Evolutionary conservation across 2,888 invertebrate genomes (phyloP), one percentile per base, ranked within the genome.

Genomic region (Eristalinus aeneus): DNA sequence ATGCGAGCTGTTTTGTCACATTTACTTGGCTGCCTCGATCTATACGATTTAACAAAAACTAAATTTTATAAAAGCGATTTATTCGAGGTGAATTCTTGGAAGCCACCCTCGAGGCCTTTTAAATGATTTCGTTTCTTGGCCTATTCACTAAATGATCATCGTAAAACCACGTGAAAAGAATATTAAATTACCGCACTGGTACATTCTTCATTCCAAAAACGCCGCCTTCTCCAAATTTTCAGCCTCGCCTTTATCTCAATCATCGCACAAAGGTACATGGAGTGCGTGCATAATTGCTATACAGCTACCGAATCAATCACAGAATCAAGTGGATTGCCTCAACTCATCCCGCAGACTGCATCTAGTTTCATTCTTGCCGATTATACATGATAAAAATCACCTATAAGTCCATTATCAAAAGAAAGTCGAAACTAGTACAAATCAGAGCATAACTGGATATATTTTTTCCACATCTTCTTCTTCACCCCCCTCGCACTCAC

Each of bases 391-490:
- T 86, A 73, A 86, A 46, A 82, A 86, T 78, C 86, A 71, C 77
- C 86, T 82, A 81, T 86, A 82, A 86, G 77, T 88, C 90, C 89
- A 88, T 90, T 91, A 91, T 91, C 87, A 90, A 90, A 91, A 92
- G 92, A 92, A 92, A 92, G 92, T 91, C 91, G 90, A 91, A 92
- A 92, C 91, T 91, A 91, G 91, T 90, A 92, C 91, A 92, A 92
- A 92, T 92, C 91, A 92, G 92, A 92, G 92, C 92, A 92, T 92
- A 92, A 92, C 92, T 92, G 92, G 91, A 91, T 90, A 91, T 90
- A 91, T 89, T 90, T 90, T 89, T 88, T 90, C 74, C 63, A 53
- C 60, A 9, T 34, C 53, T 31, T 36, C 61, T 22, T 76, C 54
- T 12, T 32, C 23, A 9, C 27, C 36, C 2, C 65, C 32, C n/a